Base-by-base conservation (phyloP, 2,797 vertebrate genomes). In the Pachyuromys duprasi region DNA sequence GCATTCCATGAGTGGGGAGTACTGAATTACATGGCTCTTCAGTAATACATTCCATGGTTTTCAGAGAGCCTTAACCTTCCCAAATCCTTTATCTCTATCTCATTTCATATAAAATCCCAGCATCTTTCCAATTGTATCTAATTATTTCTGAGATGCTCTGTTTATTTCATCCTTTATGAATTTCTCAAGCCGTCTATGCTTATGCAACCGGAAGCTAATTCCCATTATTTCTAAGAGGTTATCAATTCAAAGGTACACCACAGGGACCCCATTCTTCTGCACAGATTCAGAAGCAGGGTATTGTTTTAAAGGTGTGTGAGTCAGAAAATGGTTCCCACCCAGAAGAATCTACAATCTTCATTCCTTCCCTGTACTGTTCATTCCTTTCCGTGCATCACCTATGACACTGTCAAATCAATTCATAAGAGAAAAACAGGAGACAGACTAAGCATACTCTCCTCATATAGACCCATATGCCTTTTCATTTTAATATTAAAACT, bases 21-120 rank as follows among this genome's bases (percentile, higher is more conserved):
- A 97, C 97, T 97, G 97, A 98, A 98, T 98, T 95, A 97, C 76
- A 94, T 95, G 81, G 60, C 91, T 98, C 86, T 96, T 96, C 74
- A 97, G 94, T 91, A 95, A 96, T 89, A 8, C n/a, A 92, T 60
- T 80, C 67, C 57, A 55, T 93, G 33, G 69, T 97, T 98, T 97
- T 94, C 89, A 91, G 93, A 91, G 89, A 92, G 45, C 89, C 86
- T 53, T 86, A 28, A 82, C 22, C 5, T 91, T 89, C 83, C 60
- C 45, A 69, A 53, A 78, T 49, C 18, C 33, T 94, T 91, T 89
- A 28, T 45, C 45, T 70, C 49, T 74, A 91, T 93, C 95, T 87
- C 36, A 79, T 91, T 88, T 95, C 55, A 90, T 57, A 65, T 63
- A 95, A 94, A 55, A 94, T 45, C n/a, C 9, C 62, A 75, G 18